These are phyloP conservation scores for Anagyrus pseudococci DNA, from an alignment of 2,888 invertebrate genomes.

Conservation along the genomic window DNA sequence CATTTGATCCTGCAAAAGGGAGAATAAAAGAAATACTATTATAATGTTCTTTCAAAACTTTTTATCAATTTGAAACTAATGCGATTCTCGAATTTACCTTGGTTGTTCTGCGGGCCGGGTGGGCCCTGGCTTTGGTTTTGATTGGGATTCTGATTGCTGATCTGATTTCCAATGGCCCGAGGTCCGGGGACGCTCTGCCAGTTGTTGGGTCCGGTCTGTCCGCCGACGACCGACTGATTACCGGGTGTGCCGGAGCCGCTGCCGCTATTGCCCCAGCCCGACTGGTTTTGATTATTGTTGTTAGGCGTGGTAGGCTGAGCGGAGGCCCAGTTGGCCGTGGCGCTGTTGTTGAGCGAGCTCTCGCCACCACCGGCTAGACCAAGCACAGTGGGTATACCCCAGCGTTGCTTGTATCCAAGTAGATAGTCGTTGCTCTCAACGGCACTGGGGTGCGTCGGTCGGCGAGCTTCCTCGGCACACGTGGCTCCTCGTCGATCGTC, in stretches of 20 bases:
- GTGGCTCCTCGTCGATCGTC: too few species aligned
- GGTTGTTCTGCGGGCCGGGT: slow-evolving; percentile 51
- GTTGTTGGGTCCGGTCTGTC: slow-evolving; percentile 30
- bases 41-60: too few species aligned
- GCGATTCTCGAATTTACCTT: slow-evolving; percentile 46
- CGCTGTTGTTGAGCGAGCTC: slow-evolving; percentile 76
- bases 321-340: slow-evolving; percentile 79
- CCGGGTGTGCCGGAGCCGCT: slow-evolving; percentile 37
- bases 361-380: slow-evolving; percentile 78
- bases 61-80: slow-evolving; percentile 1
- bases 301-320: slow-evolving; percentile 72
- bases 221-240: slow-evolving; percentile 41
- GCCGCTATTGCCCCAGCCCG: slow-evolving; percentile 65
- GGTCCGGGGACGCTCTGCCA: slow-evolving; percentile 34
- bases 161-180: slow-evolving; percentile 25
- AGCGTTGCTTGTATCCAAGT: slow-evolving; percentile 57
- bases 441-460: too few species aligned
- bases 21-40: slow-evolving; percentile 37
- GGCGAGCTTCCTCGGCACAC: neutral
- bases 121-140: slow-evolving; percentile 54
- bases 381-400: slow-evolving; percentile 71
- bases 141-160: slow-evolving; percentile 48
- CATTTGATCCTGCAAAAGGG: slow-evolving; percentile 56
- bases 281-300: slow-evolving; percentile 66
- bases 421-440: slow-evolving; percentile 42